Percentiles rank a stretch among this genome's conserved stretches.
phyloP scores from a whole-genome alignment of 2,888 invertebrate species.

The Oscheius myriophilus region DNA sequence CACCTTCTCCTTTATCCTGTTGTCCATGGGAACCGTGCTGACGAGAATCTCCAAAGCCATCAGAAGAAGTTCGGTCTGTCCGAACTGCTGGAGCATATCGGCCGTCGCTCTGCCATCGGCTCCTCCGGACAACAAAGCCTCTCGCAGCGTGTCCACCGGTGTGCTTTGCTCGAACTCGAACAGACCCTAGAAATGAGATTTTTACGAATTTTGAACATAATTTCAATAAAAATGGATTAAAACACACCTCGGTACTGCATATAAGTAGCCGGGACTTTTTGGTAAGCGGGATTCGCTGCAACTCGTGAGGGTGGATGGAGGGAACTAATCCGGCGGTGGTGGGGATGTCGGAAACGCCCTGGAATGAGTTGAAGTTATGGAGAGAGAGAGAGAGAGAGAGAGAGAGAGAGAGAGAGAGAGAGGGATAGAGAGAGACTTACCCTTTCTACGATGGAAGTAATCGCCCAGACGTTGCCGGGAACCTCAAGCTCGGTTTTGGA shows the following conservation, averaged over 20 bases:
- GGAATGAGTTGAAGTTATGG: not conserved
- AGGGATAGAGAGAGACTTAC: constrained; percentile 11
- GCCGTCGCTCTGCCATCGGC: constrained; percentile 79
- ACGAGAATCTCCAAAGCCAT: constrained; percentile 41
- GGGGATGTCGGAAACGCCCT: constrained; percentile 23
- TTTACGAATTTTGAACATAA: no score
- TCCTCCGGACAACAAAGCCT: constrained; percentile 82
- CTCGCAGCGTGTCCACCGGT: constrained; percentile 86
- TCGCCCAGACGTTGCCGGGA: constrained; percentile 88
- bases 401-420: not conserved
- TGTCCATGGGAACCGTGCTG: constrained; percentile 39
- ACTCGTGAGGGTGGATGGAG: constrained; percentile 35
- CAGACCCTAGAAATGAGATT: constrained; percentile 77
- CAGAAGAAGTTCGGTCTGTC: constrained; percentile 68
- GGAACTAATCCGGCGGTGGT: constrained; percentile 34
- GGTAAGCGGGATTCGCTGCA: constrained; percentile 37
- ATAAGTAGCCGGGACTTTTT: constrained; percentile 30
- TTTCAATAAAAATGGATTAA: no score
- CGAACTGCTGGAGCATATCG: constrained; percentile 78
- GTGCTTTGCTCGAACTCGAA: constrained; percentile 85
- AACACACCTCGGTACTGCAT: constrained; percentile 46
- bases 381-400: no score
- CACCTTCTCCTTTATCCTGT: constrained; percentile 37
- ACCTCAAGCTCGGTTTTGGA: constrained; percentile 81
- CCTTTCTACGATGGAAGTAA: constrained; percentile 71